phyloP scores from a whole-genome alignment of 2,113 vertebrate genomes.

The Stictonetta naevosa region DNA sequence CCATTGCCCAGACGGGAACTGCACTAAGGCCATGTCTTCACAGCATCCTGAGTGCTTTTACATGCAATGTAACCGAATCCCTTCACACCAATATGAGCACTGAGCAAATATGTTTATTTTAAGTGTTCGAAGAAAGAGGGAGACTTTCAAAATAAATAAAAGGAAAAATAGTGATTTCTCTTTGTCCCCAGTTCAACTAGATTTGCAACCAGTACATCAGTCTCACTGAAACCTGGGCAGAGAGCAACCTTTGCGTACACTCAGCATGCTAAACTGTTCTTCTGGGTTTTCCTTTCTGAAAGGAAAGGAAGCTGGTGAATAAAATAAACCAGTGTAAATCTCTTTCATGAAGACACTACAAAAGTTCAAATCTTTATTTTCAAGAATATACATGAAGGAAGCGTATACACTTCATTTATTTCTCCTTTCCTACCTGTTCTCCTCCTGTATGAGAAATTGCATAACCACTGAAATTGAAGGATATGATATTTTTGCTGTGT shows the following conservation, averaged over 20 bases:
- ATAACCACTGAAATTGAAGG: not conserved
- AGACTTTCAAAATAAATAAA: not conserved
- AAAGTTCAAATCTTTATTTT: not conserved
- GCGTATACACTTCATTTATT: rapidly evolving
- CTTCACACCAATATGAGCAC: not conserved
- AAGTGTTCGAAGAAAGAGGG: not conserved
- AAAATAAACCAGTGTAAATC: not conserved
- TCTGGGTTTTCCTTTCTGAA: not conserved
- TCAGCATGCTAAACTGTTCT: not conserved
- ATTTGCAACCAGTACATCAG: not conserved
- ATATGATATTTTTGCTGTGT: not conserved
- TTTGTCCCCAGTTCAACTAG: not conserved
- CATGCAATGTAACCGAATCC: rapidly evolving
- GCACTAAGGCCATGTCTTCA: not conserved
- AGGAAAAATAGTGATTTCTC: not conserved
- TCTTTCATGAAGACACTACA: not conserved
- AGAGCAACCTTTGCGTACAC: not conserved
- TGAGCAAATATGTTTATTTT: not conserved
- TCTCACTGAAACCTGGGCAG: not conserved
- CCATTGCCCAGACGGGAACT: not conserved
- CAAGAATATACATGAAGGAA: not conserved
- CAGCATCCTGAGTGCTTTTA: not conserved
- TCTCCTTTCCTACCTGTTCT: not conserved
- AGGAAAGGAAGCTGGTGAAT: not conserved
- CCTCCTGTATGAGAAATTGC: not conserved